phyloP scores from a whole-genome alignment of 2,113 vertebrate genomes.

The Kobus ellipsiprymnus region DNA sequence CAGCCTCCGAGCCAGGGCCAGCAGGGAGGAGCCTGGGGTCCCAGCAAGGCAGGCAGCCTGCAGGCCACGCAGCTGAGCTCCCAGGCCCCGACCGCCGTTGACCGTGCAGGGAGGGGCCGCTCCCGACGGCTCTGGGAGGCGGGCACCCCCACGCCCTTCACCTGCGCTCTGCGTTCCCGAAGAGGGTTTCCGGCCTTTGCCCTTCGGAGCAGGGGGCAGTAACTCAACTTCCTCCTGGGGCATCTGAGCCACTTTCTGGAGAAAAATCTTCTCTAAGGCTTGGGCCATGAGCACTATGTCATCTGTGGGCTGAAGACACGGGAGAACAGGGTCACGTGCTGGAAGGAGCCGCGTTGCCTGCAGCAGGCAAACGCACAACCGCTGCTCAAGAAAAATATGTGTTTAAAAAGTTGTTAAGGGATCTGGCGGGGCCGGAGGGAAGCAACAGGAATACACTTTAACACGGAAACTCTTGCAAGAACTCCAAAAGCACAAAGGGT shows the following conservation, averaged over 20 bases:
- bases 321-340: background rate
- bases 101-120: accelerated
- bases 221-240: conserved; percentile 92
- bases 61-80: background rate
- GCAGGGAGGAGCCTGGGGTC: accelerated
- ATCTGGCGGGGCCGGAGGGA: accelerated
- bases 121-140: accelerated
- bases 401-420: background rate
- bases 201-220: conserved; percentile 86
- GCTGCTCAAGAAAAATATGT: background rate
- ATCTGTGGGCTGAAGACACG: conserved; percentile 89
- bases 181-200: conserved; percentile 86
- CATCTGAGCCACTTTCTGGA: conserved; percentile 95
- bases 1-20: too few relatives aligned
- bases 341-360: accelerated
- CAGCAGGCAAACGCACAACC: accelerated
- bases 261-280: conserved; percentile 95
- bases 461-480: accelerated
- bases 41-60: accelerated
- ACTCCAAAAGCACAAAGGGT: accelerated
- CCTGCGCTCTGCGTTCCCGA: conserved; percentile 79
- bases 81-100: accelerated
- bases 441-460: background rate
- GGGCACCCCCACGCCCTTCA: conserved; percentile 49
- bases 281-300: conserved; percentile 99